Evolutionary conservation across 2,113 vertebrate genomes (phyloP).

Genomic region (Asarcornis scutulata): DNA sequence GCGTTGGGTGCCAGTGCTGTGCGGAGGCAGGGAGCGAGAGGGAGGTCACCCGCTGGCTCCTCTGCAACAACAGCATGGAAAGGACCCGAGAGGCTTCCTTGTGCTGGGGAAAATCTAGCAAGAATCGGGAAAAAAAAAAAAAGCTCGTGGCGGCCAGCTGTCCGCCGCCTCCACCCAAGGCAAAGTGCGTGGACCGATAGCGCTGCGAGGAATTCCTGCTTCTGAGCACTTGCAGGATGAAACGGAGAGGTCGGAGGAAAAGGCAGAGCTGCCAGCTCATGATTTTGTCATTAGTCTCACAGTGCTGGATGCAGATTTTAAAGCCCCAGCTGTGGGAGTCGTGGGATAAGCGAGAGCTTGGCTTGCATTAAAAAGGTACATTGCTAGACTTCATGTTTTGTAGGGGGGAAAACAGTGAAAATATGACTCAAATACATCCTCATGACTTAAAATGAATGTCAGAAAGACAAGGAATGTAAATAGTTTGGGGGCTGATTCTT

Average conservation of each 20-base stretch:
- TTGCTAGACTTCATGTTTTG: not conserved
- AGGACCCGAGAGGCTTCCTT: not conserved
- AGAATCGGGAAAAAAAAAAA: not conserved
- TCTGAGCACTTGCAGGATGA: not conserved
- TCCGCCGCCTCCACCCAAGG: not conserved
- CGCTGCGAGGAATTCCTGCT: not conserved
- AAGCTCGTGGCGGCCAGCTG: not conserved
- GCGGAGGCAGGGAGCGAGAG: not conserved
- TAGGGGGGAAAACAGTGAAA: not conserved
- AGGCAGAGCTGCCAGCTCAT: slow-evolving; percentile 49
- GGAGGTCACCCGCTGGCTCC: not conserved
- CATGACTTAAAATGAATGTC: not conserved
- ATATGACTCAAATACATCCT: not conserved
- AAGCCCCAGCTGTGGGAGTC: slow-evolving; percentile 61
- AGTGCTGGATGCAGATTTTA: not conserved
- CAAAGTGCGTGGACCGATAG: not conserved
- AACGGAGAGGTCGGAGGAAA: not conserved
- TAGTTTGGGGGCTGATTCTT: not conserved
- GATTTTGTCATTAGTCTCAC: slow-evolving; percentile 55
- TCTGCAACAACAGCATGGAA: not conserved
- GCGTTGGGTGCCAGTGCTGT: fast-evolving
- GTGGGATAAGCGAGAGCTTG: slow-evolving; percentile 37
- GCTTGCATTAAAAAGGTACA: slow-evolving; percentile 17
- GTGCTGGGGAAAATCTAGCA: not conserved
- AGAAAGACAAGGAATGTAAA: not conserved